Conservation (phyloP, 2,888 invertebrate genomes). For the Torymus auratus region DNA sequence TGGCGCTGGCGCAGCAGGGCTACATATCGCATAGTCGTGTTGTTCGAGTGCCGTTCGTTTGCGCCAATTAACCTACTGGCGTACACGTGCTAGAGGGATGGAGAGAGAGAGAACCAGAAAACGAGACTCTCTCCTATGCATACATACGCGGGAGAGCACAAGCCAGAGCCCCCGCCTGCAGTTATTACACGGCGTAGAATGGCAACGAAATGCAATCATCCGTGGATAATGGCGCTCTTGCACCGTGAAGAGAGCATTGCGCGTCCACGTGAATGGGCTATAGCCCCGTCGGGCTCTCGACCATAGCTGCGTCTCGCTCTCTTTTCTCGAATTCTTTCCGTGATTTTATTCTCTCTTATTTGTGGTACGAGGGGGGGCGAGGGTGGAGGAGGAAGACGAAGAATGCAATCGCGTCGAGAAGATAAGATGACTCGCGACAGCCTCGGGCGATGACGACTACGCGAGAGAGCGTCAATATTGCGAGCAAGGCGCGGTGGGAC, state of each 20-base stretch:
- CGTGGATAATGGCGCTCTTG: constrained; percentile 36
- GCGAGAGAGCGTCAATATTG: too few relatives aligned
- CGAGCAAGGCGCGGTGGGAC: too few relatives aligned
- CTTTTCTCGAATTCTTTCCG: neutral
- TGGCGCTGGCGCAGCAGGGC: too few relatives aligned
- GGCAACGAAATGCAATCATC: constrained; percentile 52
- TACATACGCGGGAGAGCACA: neutral
- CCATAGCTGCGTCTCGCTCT: neutral
- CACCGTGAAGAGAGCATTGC: constrained; percentile 11
- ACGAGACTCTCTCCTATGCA: neutral
- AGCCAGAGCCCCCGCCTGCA: neutral
- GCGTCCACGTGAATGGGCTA: neutral
- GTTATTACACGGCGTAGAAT: constrained; percentile 21
- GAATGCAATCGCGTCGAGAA: too few relatives aligned
- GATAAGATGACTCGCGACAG: too few relatives aligned
- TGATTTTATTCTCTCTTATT: neutral
- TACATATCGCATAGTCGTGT: neutral
- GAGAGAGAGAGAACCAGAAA: neutral
- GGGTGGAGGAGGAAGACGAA: too few relatives aligned
- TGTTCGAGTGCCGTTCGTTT: constrained; percentile 61
- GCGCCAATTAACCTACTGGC: constrained; percentile 61
- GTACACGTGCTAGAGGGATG: neutral
- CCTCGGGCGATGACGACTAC: too few relatives aligned
- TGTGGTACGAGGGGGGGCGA: too few relatives aligned
- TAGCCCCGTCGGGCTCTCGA: too few relatives aligned